Evolutionary conservation across 2,113 vertebrate species (phyloP).

Genomic region (Barbus barbus): DNA sequence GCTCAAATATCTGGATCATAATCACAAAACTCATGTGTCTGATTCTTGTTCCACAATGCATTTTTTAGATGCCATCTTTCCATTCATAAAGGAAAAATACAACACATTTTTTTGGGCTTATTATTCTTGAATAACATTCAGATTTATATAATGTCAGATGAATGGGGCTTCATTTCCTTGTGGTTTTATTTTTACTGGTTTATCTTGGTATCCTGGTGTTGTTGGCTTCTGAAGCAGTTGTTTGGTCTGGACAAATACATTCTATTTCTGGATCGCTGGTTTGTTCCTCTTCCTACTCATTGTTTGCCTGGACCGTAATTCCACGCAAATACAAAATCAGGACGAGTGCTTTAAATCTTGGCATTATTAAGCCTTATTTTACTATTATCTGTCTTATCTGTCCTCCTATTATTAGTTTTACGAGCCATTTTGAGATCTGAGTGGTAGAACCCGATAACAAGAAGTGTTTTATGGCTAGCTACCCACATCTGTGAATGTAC

Average conservation of each 20-base stretch:
- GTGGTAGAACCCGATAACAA: not conserved
- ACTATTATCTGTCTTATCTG: slow-evolving; percentile 27
- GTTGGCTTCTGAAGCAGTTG: not conserved
- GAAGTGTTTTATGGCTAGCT: not conserved
- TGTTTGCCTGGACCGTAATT: slow-evolving; percentile 14
- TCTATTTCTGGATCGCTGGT: not conserved
- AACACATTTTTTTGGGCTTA: not conserved
- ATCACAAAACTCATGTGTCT: slow-evolving; percentile 1
- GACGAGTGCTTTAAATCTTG: not conserved
- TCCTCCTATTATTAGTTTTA: not conserved
- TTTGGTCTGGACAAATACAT: slow-evolving; percentile 2
- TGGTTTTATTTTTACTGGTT: not conserved
- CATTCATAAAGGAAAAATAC: not conserved
- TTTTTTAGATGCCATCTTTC: not conserved
- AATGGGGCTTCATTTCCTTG: not conserved
- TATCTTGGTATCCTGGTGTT: not conserved
- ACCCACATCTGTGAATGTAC: not conserved
- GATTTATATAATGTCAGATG: not conserved
- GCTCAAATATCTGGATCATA: not conserved
- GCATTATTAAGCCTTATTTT: slow-evolving; percentile 8
- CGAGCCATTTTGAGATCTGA: not conserved
- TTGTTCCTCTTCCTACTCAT: not conserved
- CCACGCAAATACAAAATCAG: not conserved
- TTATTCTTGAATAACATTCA: not conserved
- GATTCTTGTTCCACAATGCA: not conserved